Conservation (phyloP, 2,888 invertebrate species). For the Aricia artaxerxes region DNA sequence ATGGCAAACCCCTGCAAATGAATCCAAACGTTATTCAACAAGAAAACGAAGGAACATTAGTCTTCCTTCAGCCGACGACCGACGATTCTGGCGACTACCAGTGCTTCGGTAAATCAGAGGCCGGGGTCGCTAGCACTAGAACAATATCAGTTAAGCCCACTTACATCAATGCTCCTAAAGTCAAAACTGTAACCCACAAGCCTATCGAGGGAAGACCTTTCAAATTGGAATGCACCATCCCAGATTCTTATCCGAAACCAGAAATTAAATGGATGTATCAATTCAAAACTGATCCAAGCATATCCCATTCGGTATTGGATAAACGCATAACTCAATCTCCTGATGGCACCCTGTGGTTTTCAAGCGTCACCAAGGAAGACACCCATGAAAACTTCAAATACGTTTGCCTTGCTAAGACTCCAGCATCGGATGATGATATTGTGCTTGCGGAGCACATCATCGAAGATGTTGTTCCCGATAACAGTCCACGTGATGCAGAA, state of each 20-base stretch:
- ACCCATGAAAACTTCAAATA: constrained; percentile 52
- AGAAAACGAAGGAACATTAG: constrained; percentile 53
- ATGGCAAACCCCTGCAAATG: constrained; percentile 44
- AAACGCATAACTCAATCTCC: constrained; percentile 56
- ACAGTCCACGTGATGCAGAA: constrained; percentile 45
- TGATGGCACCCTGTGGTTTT: constrained; percentile 60
- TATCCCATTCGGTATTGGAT: constrained; percentile 48
- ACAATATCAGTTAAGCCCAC: constrained; percentile 50
- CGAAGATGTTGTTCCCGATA: constrained; percentile 43
- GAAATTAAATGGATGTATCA: constrained; percentile 59
- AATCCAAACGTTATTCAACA: constrained; percentile 47
- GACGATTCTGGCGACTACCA: constrained; percentile 60
- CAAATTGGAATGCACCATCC: constrained; percentile 57
- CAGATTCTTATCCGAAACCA: constrained; percentile 61
- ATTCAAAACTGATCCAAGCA: constrained; percentile 47
- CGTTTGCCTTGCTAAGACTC: constrained; percentile 60
- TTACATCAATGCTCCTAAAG: constrained; percentile 50
- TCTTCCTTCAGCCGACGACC: constrained; percentile 53
- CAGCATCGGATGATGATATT: constrained; percentile 53
- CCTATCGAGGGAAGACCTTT: constrained; percentile 60
- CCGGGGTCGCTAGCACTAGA: constrained; percentile 57
- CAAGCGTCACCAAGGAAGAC: constrained; percentile 58
- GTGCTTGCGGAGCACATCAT: constrained; percentile 59
- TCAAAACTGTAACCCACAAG: constrained; percentile 48
- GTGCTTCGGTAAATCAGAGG: constrained; percentile 55